Evolutionary conservation across 2,888 invertebrate genomes (phyloP), one percentile per base, ranked within the genome.

Genomic region (Tricholauxania praeusta): DNA sequence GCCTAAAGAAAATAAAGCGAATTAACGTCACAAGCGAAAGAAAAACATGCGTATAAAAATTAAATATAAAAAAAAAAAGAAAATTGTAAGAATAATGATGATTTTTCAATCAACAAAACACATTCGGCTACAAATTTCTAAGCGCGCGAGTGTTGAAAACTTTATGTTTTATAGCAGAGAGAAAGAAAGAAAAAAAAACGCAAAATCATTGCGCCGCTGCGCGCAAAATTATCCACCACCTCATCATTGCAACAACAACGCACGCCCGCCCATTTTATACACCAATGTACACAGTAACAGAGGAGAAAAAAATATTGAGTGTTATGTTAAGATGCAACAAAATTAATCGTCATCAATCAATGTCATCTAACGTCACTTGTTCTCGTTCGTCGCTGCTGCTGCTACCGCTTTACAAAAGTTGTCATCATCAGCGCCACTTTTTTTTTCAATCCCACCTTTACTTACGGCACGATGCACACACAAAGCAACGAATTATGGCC

Each of bases 331-430:
- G 82, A 81, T 83, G 83, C 85, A 84, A 84, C 84, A 83, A 84
- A 82, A 85, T 86, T 86, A 85, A 86, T 86, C 85, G 86, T 86
- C 86, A 86, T 86, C 85, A 86, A 86, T 86, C 85, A 86, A 83
- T 85, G 86, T 86, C 86, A 83, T 82, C 79, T 22, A 55, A 12
- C 17, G 17, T 55, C 55, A 53, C n/a, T 53, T 85, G 86, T 86
- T 85, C 82, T 82, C 79, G 72, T 77, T 78, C 79, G 76, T 75
- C 77, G 19, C 32, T 48, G 60, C 55, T 32, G 17, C 66, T 15
- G 55, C 47, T 19, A 47, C 74, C 51, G 70, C 53, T 72, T 57
- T 70, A 60, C 68, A 71, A 71, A 74, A 73, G 72, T 75, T 77
- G 77, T 76, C 80, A 80, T 78, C 79, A 78, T 76, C 78, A 76